phyloP scores from a whole-genome alignment of 2,888 invertebrate species.

The Temnothorax ravouxi region DNA sequence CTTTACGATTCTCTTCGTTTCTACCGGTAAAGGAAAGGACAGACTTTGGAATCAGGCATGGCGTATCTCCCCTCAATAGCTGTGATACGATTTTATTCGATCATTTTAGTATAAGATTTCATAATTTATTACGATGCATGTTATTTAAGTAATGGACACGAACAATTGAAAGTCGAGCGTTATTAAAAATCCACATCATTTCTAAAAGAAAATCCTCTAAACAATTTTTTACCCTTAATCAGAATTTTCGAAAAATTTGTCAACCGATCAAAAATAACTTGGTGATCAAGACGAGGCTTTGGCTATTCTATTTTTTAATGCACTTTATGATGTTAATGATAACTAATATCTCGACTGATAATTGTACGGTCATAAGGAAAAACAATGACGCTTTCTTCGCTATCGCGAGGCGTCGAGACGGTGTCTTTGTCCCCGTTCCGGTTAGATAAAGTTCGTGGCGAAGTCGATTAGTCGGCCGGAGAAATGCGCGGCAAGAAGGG shows the following conservation, averaged over 20 bases:
- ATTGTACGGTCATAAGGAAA: not conserved
- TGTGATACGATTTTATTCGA: slow-evolving; percentile 46
- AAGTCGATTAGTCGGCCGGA: slow-evolving; percentile 22
- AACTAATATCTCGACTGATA: not conserved
- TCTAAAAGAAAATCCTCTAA: not conserved
- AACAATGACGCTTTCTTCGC: slow-evolving; percentile 8
- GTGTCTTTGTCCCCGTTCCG: not conserved
- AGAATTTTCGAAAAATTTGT: not conserved
- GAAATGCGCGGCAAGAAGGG: not conserved
- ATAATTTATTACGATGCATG: slow-evolving; percentile 3
- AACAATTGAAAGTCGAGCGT: not conserved
- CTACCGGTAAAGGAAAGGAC: slow-evolving; percentile 70
- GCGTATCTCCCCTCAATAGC: slow-evolving; percentile 45
- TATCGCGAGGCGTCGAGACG: not conserved
- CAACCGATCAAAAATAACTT: not conserved
- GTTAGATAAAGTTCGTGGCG: slow-evolving; percentile 11
- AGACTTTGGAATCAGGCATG: slow-evolving; percentile 62
- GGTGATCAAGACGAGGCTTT: not conserved
- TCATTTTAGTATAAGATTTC: slow-evolving; percentile 17
- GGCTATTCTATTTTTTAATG: not conserved
- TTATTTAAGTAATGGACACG: not conserved
- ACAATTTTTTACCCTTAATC: not conserved
- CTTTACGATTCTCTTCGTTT: slow-evolving; percentile 72
- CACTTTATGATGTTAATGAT: not conserved
- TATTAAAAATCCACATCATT: not conserved